Conservation (phyloP, 2,113 vertebrate genomes). For the Vombatus ursinus region DNA sequence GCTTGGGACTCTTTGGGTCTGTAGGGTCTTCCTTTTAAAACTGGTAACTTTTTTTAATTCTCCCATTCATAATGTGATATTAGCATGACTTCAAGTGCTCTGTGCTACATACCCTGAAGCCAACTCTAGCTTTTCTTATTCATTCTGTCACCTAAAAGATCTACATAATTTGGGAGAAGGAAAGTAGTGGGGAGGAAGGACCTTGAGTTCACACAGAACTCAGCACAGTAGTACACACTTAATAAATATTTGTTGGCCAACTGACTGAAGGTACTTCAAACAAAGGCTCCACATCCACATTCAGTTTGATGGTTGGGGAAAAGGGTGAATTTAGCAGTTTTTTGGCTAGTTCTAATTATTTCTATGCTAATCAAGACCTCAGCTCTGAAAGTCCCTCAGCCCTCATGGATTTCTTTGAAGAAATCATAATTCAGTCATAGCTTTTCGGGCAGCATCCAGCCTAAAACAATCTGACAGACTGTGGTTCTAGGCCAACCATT, state of each 20-base stretch:
- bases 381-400: constrained; percentile 48
- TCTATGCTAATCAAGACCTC: constrained; percentile 31
- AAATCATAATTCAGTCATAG: constrained; percentile 38
- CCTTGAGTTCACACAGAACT: too few relatives aligned
- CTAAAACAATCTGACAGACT: constrained; percentile 28
- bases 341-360: constrained; percentile 42
- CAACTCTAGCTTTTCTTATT: too few relatives aligned
- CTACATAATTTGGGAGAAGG: too few relatives aligned
- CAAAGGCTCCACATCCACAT: background rate
- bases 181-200: too few relatives aligned
- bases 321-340: constrained; percentile 30
- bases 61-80: background rate
- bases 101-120: too few relatives aligned
- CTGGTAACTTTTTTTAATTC: background rate
- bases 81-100: too few relatives aligned
- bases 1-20: background rate
- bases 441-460: constrained; percentile 17
- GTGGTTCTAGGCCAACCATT: constrained; percentile 15
- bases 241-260: too few relatives aligned
- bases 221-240: too few relatives aligned
- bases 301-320: constrained; percentile 35
- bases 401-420: background rate
- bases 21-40: background rate
- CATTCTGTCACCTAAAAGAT: too few relatives aligned
- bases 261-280: too few relatives aligned